Evolutionary conservation across 2,113 vertebrate species (phyloP).

Genomic region (Hippocampus barbouri): DNA sequence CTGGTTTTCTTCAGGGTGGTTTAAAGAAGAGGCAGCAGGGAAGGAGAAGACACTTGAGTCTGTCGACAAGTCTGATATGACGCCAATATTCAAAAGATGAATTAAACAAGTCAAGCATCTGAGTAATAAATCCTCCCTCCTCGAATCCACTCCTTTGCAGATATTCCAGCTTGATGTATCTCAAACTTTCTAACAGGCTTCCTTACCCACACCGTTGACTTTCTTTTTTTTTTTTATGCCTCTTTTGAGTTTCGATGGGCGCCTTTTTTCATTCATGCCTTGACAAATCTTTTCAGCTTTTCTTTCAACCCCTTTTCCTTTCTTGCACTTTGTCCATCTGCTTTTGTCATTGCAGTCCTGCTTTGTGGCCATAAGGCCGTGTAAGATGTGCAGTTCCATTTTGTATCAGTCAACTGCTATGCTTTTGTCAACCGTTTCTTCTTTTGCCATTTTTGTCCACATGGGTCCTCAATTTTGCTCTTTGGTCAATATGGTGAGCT

Average conservation of each 20-base stretch:
- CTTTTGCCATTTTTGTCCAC: conserved; percentile 32
- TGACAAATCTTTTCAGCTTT: conserved; percentile 39
- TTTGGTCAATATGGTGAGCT: conserved; percentile 15
- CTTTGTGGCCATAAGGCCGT: conserved; percentile 37
- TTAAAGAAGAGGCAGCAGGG: conserved; percentile 17
- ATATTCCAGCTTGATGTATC: conserved; percentile 51
- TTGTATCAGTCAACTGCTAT: conserved; percentile 24
- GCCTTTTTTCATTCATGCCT: conserved; percentile 17
- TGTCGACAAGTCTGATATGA: conserved; percentile 48
- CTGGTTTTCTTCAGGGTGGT: conserved; percentile 22
- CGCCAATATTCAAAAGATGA: conserved; percentile 39
- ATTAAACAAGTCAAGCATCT: conserved; percentile 33
- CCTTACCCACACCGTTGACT: conserved; percentile 7
- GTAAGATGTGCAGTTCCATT: conserved; percentile 40
- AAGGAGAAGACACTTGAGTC: conserved; percentile 46
- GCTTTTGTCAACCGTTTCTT: conserved; percentile 26
- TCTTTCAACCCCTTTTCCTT: conserved; percentile 28
- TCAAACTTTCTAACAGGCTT: conserved; percentile 26
- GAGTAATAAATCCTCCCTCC: conserved; percentile 45
- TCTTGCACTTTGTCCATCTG: conserved; percentile 35
- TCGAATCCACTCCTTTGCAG: conserved; percentile 31
- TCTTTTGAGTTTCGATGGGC: conserved; percentile 24
- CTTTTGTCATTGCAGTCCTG: conserved; percentile 34
- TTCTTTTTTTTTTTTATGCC: conserved; percentile 11
- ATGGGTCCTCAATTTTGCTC: conserved; percentile 29